Evolutionary conservation across 2,113 vertebrate genomes (phyloP).

Genomic region (Pterocles burchelli): DNA sequence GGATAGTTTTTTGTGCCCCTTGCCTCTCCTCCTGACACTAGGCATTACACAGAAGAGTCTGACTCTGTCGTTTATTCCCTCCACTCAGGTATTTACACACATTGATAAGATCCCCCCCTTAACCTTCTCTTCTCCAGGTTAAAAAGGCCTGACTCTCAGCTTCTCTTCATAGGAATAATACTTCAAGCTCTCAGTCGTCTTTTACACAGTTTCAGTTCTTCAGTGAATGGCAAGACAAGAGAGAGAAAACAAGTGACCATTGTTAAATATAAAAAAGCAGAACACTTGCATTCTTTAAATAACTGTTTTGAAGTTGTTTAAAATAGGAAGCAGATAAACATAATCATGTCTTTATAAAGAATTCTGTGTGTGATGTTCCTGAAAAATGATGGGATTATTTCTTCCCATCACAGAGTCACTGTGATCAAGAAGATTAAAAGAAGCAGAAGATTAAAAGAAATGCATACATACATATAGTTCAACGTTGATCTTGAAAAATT

Average conservation of each 20-base stretch:
- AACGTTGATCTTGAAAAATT: neutral
- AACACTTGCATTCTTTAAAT: neutral
- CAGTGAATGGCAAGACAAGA: neutral
- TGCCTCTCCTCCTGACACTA: neutral
- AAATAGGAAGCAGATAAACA: neutral
- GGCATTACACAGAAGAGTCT: neutral
- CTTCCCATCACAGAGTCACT: neutral
- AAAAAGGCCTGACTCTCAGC: neutral
- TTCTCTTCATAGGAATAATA: neutral
- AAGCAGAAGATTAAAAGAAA: conserved; percentile 32
- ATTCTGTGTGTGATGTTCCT: neutral
- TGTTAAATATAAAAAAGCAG: neutral
- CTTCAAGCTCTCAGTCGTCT: accelerated
- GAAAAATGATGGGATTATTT: conserved; percentile 11
- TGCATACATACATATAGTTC: neutral
- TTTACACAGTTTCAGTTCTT: neutral
- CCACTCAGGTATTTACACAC: neutral
- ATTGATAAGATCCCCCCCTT: neutral
- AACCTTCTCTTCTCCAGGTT: neutral
- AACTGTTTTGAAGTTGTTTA: neutral
- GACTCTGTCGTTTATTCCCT: neutral
- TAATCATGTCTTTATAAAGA: neutral
- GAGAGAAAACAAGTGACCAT: neutral
- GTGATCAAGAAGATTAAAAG: conserved; percentile 48
- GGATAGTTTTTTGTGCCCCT: neutral